Evolutionary conservation across 2,113 vertebrate genomes (phyloP), one percentile per base, ranked within the genome.

Genomic region (Apodemus speciosus): DNA sequence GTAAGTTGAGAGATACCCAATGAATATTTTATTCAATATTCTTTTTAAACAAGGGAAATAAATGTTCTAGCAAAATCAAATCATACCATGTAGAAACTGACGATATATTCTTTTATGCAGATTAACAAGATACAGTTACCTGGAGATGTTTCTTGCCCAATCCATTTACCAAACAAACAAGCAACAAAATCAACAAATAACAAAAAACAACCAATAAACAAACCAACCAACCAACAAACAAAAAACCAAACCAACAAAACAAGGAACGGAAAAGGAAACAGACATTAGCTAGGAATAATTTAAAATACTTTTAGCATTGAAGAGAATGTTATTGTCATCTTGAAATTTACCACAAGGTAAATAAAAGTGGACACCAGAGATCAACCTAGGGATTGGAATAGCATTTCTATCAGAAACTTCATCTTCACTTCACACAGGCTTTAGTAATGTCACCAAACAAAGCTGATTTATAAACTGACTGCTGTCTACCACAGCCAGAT

Each of bases 21-120:
- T 66, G 66, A 90, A n/a, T 46, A 88, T 79, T 30, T 69, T 25
- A 91, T 15, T 85, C 60, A 58, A 88, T 43, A 92, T 43, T 30
- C 15, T 76, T 88, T 80, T 68, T 66, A 77, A 79, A 91, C 25
- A 89, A 84, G 56, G 56, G 68, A 87, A 94, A 95, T 88, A 91
- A 75, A 88, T 83, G 25, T 85, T n/a, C 6, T 62, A 66, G 27
- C 60, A 89, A 77, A 95, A 94, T 0, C 0, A 62, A 95, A 95
- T 53, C 20, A 81, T 51, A 71, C 6, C 25, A 90, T n/a, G 40
- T 89, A 92, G 35, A 64, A 94, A 95, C 27, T 40, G 64, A 85
- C 32, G 43, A 80, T 30, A 46, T 2, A 89, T 91, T 71, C 43
- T 75, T 90, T 58, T 71, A 76, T 51, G 30, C 0, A 46, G 38